phyloP scores from a whole-genome alignment of 1,140 invertebrate genomes.

The Cyclargus thomasi region DNA sequence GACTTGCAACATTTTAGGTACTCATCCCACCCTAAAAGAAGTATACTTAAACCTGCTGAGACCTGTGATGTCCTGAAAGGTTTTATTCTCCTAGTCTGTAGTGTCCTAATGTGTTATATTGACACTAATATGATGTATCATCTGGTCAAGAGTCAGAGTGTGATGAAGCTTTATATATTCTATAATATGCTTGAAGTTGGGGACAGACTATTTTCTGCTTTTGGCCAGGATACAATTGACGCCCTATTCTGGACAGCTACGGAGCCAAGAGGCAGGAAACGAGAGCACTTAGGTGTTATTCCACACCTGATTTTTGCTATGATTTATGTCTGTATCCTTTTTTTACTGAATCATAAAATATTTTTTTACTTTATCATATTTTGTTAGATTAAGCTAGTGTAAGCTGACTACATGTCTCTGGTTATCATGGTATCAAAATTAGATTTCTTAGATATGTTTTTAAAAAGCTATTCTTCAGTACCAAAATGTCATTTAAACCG shows the following conservation, averaged over 20 bases:
- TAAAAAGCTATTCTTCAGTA: too few relatives aligned
- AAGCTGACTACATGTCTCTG: too few relatives aligned
- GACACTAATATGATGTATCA: constrained; percentile 99
- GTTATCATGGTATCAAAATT: too few relatives aligned
- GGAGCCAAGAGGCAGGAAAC: constrained; percentile 88
- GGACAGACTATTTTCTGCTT: constrained; percentile 95
- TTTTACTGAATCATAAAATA: constrained; percentile 14
- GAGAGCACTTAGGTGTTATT: constrained; percentile 90
- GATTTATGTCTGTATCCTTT: constrained; percentile 96
- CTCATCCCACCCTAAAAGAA: constrained; percentile 55
- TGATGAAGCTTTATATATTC: constrained; percentile 99
- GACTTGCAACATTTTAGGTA: constrained; percentile 33
- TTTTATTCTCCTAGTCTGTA: constrained; percentile 89
- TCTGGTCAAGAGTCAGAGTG: constrained; percentile 97
- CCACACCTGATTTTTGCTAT: constrained; percentile 93
- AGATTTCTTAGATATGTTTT: too few relatives aligned
- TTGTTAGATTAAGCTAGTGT: too few relatives aligned
- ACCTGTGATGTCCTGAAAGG: constrained; percentile 97
- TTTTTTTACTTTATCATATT: constrained; percentile 19
- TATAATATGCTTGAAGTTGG: constrained; percentile 99
- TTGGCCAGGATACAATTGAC: constrained; percentile 99
- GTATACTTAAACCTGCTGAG: constrained; percentile 90
- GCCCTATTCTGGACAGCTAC: constrained; percentile 98
- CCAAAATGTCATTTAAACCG: too few relatives aligned
- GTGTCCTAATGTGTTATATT: constrained; percentile 89